These are phyloP conservation scores for Monopterus albus DNA, from an alignment of 2,113 vertebrate genomes.

Conservation along the genomic window DNA sequence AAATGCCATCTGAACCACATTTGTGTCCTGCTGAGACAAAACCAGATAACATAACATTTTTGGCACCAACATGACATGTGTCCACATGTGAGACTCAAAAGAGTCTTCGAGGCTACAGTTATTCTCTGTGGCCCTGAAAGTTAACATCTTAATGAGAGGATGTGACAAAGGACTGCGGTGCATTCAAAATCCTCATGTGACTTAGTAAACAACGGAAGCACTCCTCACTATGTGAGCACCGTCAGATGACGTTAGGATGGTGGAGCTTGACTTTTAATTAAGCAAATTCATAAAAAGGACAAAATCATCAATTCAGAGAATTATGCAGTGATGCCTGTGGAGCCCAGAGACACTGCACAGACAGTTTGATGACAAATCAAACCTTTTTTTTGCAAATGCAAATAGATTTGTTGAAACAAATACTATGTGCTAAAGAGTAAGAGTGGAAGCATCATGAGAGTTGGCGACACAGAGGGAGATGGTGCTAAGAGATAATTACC, in stretches of 20 bases:
- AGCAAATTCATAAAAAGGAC: background rate
- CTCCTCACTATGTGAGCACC: conserved; percentile 20
- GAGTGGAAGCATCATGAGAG: conserved; percentile 29
- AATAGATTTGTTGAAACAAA: no score
- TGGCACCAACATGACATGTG: background rate
- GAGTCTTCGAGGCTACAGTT: conserved; percentile 1
- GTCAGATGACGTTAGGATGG: background rate
- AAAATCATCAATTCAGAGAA: no score
- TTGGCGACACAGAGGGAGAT: conserved; percentile 39
- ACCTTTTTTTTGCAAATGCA: no score
- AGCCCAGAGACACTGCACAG: no score
- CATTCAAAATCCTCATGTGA: conserved; percentile 34
- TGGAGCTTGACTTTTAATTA: background rate
- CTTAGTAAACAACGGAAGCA: conserved; percentile 7
- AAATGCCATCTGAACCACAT: conserved; percentile 44
- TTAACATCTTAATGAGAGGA: conserved; percentile 11
- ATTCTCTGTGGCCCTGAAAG: conserved; percentile 7
- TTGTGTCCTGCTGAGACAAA: conserved; percentile 18
- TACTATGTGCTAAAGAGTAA: background rate
- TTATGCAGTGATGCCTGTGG: no score
- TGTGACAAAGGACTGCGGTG: background rate
- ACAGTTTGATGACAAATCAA: no score
- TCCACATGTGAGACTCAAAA: background rate
- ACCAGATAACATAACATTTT: conserved; percentile 27
- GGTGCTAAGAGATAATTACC: conserved; percentile 86